Percentiles rank a stretch among this genome's conserved stretches.
phyloP scores from a whole-genome alignment of 2,888 invertebrate species.

The Drosophila anomalata region DNA sequence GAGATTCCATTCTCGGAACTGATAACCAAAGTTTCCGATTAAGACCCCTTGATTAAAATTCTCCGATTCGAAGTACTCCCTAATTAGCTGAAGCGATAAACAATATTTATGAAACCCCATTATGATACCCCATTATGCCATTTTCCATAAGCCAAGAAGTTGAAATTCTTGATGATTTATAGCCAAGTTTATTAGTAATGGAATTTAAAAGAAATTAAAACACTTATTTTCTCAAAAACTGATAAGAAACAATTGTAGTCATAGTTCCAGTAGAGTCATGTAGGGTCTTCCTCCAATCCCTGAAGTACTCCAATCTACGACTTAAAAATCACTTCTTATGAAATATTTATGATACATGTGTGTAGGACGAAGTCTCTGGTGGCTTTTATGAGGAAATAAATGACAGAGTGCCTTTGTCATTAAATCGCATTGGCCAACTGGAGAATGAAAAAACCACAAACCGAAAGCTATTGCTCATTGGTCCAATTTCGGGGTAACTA shows the following conservation, averaged over 20 bases:
- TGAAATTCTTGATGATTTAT: no score
- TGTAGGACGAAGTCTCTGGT: background rate
- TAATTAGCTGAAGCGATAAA: constrained; percentile 21
- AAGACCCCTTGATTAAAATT: constrained; percentile 30
- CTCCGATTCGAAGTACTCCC: constrained; percentile 12
- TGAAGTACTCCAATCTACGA: no score
- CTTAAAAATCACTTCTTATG: no score
- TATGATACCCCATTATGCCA: no score
- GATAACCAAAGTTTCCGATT: constrained; percentile 23
- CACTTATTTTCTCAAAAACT: no score
- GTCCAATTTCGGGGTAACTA: constrained; percentile 31
- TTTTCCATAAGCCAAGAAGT: background rate
- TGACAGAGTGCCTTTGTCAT: constrained; percentile 33
- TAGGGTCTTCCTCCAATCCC: no score
- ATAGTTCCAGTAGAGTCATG: no score
- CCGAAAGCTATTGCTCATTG: constrained; percentile 5
- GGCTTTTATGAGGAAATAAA: constrained; percentile 11
- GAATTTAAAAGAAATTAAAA: no score
- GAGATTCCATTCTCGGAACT: constrained; percentile 25
- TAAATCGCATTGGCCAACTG: constrained; percentile 3
- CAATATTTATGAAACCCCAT: constrained; percentile 14
- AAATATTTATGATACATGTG: no score
- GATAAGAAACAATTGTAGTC: no score
- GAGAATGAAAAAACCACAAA: constrained; percentile 2
- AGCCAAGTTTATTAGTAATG: no score